Evolutionary conservation across 2,888 invertebrate genomes (phyloP).

Genomic region (Gerosis bhagava): DNA sequence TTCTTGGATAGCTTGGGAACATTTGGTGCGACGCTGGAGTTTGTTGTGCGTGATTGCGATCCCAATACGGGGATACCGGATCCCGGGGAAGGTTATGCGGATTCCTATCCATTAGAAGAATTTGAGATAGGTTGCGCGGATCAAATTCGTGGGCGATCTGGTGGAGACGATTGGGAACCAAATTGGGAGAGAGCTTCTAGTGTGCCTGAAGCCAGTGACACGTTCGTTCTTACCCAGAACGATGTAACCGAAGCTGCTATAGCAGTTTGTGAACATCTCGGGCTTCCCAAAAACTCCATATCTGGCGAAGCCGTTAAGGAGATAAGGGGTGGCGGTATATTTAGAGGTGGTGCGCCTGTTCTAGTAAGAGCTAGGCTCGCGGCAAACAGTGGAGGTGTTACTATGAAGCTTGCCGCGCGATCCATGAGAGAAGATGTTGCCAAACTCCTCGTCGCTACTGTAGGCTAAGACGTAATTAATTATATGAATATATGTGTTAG

Average conservation of each 20-base stretch:
- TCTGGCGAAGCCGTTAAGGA: conserved; percentile 69
- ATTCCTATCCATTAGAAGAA: conserved; percentile 98
- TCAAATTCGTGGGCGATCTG: conserved; percentile 59
- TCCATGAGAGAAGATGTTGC: conserved; percentile 93
- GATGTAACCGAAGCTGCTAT: conserved; percentile 62
- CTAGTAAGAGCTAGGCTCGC: conserved; percentile 93
- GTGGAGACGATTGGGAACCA: conserved; percentile 75
- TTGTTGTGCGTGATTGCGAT: conserved; percentile 97
- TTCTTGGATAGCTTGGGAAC: conserved; percentile 87
- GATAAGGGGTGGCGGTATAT: conserved; percentile 85
- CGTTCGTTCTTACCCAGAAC: conserved; percentile 90
- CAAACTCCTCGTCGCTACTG: conserved; percentile 92
- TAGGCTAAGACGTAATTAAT: conserved; percentile 87
- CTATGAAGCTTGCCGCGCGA: conserved; percentile 96
- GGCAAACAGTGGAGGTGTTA: conserved; percentile 89
- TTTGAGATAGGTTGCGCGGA: conserved; percentile 68
- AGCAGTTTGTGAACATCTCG: conserved; percentile 67
- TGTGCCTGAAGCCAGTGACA: conserved; percentile 93
- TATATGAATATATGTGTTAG: too few relatives aligned
- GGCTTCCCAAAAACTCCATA: conserved; percentile 56
- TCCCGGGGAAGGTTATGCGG: conserved; percentile 97
- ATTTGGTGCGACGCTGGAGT: conserved; percentile 95
- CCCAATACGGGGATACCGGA: conserved; percentile 96
- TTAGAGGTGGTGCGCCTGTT: conserved; percentile 95
- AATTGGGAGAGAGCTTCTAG: conserved; percentile 90